Evolutionary conservation across 2,113 vertebrate genomes (phyloP).

Genomic region (Entomyzon cyanotis): DNA sequence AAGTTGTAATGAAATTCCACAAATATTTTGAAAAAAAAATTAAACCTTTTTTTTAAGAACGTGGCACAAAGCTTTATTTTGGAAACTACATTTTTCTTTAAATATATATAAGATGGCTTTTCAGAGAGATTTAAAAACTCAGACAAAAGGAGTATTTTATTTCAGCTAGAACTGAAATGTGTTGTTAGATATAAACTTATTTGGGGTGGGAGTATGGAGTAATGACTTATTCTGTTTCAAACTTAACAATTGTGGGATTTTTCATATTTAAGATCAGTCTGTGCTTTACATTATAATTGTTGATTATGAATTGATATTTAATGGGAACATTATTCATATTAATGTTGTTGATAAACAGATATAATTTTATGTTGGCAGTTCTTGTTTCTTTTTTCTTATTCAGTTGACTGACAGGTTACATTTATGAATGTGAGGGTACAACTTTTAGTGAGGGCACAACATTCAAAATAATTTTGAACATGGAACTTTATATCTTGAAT

Average conservation of each 20-base stretch:
- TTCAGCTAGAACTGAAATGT: background rate
- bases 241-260: fast-evolving
- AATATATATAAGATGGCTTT: background rate
- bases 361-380: background rate
- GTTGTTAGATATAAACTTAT: fast-evolving
- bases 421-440: background rate
- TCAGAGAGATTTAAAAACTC: background rate
- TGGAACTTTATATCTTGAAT: background rate
- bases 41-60: background rate
- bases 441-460: background rate
- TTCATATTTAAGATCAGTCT: background rate
- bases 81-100: background rate
- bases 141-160: background rate
- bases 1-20: background rate
- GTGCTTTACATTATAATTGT: background rate
- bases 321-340: background rate
- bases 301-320: background rate
- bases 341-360: background rate
- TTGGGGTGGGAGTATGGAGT: background rate
- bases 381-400: background rate
- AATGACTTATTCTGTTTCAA: background rate
- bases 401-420: background rate
- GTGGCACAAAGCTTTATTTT: background rate
- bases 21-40: background rate
- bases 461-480: background rate